A percentile compares a stretch with the other conserved stretches of the same genome.
Evolutionary conservation across 2,113 vertebrate species (phyloP).

Genomic region (Callipepla squamata): DNA sequence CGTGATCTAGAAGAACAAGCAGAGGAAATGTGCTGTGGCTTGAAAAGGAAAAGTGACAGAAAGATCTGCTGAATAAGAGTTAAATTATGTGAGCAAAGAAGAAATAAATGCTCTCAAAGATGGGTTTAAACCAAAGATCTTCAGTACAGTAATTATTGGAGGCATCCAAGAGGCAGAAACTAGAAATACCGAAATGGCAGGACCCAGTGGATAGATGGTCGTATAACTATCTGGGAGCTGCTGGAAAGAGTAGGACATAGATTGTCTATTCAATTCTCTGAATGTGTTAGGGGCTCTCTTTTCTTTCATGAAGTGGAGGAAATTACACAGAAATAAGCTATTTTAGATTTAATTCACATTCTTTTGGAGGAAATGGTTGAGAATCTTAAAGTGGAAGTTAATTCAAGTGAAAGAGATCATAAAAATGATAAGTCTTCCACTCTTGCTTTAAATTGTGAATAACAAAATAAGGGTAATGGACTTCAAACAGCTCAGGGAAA

Average conservation of each 20-base stretch:
- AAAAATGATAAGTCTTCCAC: conserved; percentile 45
- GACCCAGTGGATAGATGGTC: not conserved
- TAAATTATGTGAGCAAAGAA: not conserved
- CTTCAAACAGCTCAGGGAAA: conserved; percentile 50
- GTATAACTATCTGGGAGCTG: not conserved
- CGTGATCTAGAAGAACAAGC: not conserved
- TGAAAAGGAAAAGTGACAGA: not conserved
- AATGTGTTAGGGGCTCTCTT: not conserved
- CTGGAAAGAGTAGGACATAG: not conserved
- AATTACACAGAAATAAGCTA: conserved; percentile 35
- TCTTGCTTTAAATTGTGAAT: conserved; percentile 40
- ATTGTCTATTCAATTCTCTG: not conserved
- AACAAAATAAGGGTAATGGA: conserved; percentile 68
- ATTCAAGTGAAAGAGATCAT: conserved; percentile 62
- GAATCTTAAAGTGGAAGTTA: conserved; percentile 54
- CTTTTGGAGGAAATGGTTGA: conserved; percentile 27
- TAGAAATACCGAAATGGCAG: not conserved
- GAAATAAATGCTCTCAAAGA: not conserved
- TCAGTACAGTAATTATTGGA: not conserved
- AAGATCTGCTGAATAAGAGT: not conserved
- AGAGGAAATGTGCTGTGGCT: not conserved
- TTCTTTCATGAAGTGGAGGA: conserved; percentile 18
- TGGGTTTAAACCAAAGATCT: not conserved
- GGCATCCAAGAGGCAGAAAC: not conserved
- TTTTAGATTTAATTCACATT: conserved; percentile 42